phyloP scores from a whole-genome alignment of 2,888 invertebrate species.

The Xanthorhoe designata region DNA sequence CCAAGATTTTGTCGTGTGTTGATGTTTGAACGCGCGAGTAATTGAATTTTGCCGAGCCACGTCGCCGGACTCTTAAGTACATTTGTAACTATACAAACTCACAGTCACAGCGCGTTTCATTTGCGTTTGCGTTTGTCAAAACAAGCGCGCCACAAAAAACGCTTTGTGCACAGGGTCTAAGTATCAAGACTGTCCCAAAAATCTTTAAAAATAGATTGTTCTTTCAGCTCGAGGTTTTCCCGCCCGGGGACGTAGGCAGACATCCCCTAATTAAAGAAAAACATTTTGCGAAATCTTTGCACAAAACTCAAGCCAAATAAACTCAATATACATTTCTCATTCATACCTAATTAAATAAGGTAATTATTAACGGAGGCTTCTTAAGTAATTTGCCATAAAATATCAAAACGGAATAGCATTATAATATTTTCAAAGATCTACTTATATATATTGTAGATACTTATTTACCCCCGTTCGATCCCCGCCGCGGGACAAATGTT shows the following conservation, averaged over 20 bases:
- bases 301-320: constrained; percentile 28
- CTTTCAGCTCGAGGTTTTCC: constrained; percentile 16
- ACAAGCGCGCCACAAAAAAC: background rate
- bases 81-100: too few relatives aligned
- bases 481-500: too few relatives aligned
- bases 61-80: too few relatives aligned
- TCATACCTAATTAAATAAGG: constrained; percentile 39
- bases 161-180: background rate
- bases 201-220: constrained; percentile 7
- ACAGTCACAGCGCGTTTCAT: too few relatives aligned
- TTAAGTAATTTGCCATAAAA: background rate
- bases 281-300: constrained; percentile 42
- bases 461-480: too few relatives aligned
- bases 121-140: background rate
- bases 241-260: constrained; percentile 36
- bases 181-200: background rate
- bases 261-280: constrained; percentile 58
- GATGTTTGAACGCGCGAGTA: too few relatives aligned
- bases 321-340: constrained; percentile 38
- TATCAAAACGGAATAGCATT: background rate
- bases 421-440: too few relatives aligned
- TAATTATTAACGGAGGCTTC: constrained; percentile 15
- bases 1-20: too few relatives aligned
- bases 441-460: background rate
- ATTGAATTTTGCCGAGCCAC: too few relatives aligned